These are phyloP conservation scores for Cathartes aura DNA, from an alignment of 2,113 vertebrate species.

Conservation along the genomic window DNA sequence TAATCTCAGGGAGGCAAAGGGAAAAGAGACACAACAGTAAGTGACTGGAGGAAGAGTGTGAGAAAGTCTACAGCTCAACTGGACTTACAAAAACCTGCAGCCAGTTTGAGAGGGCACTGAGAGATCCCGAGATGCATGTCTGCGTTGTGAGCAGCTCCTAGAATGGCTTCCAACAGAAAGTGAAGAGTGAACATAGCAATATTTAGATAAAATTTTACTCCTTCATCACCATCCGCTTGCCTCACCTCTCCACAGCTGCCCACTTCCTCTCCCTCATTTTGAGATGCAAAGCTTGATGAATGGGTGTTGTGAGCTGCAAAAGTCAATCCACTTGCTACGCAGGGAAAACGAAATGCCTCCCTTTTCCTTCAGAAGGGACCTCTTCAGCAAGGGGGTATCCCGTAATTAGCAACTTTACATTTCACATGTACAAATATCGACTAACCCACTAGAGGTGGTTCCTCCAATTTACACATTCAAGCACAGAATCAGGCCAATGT, in stretches of 20 bases:
- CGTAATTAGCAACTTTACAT: background rate
- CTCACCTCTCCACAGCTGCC: background rate
- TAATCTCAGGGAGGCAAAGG: background rate
- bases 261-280: background rate
- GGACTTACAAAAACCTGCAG: background rate
- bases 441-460: background rate
- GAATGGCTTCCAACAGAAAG: background rate
- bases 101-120: background rate
- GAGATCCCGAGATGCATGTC: rapidly evolving
- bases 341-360: background rate
- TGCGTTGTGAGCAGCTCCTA: background rate
- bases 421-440: background rate
- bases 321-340: background rate
- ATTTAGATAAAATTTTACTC: background rate
- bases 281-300: background rate
- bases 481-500: background rate
- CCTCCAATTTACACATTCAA: background rate
- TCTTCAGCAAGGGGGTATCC: background rate
- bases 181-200: background rate
- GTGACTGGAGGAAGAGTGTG: background rate
- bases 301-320: background rate
- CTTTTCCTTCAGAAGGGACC: background rate
- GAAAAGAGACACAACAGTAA: background rate
- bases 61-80: background rate
- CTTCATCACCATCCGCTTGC: rapidly evolving